Percentiles rank a stretch among this genome's conserved stretches.
Evolutionary conservation across 2,888 invertebrate genomes (phyloP).

Genomic region (Chesias legatella): DNA sequence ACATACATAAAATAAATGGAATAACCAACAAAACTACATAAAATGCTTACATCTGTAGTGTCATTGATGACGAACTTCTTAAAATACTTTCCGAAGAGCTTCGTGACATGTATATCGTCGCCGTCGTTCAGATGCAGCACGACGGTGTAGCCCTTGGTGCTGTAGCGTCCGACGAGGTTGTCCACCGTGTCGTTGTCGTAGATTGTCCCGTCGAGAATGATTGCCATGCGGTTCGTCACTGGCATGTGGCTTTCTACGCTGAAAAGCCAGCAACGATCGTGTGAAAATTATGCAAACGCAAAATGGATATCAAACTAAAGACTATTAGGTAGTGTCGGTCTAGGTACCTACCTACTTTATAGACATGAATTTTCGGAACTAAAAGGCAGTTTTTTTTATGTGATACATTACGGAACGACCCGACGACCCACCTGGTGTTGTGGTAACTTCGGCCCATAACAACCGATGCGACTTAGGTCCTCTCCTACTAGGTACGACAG

Average conservation of each 20-base stretch:
- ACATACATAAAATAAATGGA: too few species aligned
- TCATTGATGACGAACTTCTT: slow-evolving; percentile 52
- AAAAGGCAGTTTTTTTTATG: too few species aligned
- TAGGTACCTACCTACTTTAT: too few species aligned
- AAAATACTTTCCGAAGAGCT: slow-evolving; percentile 55
- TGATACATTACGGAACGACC: too few species aligned
- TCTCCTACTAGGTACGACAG: too few species aligned
- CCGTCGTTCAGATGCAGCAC: slow-evolving; percentile 64
- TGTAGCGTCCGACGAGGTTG: slow-evolving; percentile 50
- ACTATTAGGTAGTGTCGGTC: too few species aligned
- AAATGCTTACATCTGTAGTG: slow-evolving; percentile 45
- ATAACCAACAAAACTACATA: too few species aligned
- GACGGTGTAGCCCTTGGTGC: slow-evolving; percentile 56
- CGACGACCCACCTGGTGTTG: too few species aligned
- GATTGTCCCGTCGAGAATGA: slow-evolving; percentile 54
- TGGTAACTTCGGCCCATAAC: too few species aligned
- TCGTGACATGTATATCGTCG: slow-evolving; percentile 38
- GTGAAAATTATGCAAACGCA: background rate
- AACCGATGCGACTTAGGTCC: too few species aligned
- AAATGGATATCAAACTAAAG: too few species aligned
- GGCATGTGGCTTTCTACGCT: slow-evolving; percentile 65
- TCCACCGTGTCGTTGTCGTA: slow-evolving; percentile 60
- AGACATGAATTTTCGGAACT: too few species aligned
- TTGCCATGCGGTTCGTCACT: slow-evolving; percentile 53
- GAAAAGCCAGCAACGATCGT: background rate